phyloP scores from a whole-genome alignment of 2,888 invertebrate genomes.

The Erpobdella octoculata region DNA sequence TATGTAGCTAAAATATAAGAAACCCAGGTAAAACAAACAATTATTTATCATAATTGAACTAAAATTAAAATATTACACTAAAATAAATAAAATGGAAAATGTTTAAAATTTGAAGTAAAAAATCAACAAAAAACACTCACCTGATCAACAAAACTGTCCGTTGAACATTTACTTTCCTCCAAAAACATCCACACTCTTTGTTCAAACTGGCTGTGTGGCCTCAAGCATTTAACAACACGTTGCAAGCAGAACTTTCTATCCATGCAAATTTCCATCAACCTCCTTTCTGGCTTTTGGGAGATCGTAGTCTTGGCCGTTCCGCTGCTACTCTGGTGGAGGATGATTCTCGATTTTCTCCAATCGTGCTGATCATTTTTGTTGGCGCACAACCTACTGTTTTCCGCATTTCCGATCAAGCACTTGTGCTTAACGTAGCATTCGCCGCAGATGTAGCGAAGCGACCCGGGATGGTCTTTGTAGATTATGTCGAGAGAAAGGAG shows the following conservation, averaged over 20 bases:
- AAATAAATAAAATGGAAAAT: no score
- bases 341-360: neutral
- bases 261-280: neutral
- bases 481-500: neutral
- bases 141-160: neutral
- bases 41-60: no score
- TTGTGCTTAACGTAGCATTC: neutral
- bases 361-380: neutral
- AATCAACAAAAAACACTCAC: neutral
- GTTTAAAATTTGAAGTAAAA: no score
- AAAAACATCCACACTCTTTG: neutral
- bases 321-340: neutral
- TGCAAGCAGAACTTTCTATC: neutral
- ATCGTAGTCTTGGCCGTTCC: neutral
- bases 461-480: neutral
- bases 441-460: neutral
- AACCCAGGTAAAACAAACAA: no score
- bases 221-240: neutral
- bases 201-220: neutral
- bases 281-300: neutral
- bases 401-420: neutral
- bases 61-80: no score
- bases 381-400: neutral
- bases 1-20: no score
- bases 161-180: neutral